Evolutionary conservation across 2,113 vertebrate species (phyloP), one percentile per base, ranked within the genome.

Genomic region (Dascyllus trimaculatus): DNA sequence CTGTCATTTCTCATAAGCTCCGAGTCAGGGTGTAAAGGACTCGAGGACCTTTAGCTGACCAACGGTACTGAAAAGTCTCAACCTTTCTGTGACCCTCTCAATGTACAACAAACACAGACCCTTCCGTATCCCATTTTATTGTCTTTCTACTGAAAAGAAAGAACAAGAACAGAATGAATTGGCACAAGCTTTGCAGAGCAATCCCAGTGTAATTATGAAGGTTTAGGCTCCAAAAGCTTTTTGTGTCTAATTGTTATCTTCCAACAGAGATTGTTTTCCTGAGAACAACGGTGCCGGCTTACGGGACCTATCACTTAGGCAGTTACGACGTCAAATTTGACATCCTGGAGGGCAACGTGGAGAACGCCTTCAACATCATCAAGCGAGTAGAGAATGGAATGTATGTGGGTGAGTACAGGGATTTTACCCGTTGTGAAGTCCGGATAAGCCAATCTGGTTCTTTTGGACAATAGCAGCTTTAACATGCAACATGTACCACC

Each of bases 211-310:
- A 24, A 76, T 83, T 76, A 75, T 64, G 38, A 77, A 11, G 67
- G 25, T 77, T 83, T 62, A 43, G 10, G n/a, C 24, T 46, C 25
- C 53, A n/a, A 78, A 77, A 57, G 40, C 24, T 63, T 78, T 66
- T 62, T 57, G n/a, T 85, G 68, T 80, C 67, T 93, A 69, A 84
- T 89, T 66, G 76, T 74, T 66, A 19, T 78, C 70, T 82, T 15
- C 78, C 87, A 73, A 45, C 96, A 99, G 98, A 99, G 90, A 98
- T 99, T 56, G 96, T 99, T 85, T 99, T 99, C 71, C 95, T 99
- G 81, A 97, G 97, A 84, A 96, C 97, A 48, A 90, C 96, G 48
- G 96, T 96, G 2, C 96, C 96, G 1, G 92, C 94, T 0, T 94
- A 96, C 8, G 89, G 95, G 0, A 82, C 91, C 81, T 94, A 95